Conservation (phyloP, 2,113 vertebrate species). For the Albula glossodonta region DNA sequence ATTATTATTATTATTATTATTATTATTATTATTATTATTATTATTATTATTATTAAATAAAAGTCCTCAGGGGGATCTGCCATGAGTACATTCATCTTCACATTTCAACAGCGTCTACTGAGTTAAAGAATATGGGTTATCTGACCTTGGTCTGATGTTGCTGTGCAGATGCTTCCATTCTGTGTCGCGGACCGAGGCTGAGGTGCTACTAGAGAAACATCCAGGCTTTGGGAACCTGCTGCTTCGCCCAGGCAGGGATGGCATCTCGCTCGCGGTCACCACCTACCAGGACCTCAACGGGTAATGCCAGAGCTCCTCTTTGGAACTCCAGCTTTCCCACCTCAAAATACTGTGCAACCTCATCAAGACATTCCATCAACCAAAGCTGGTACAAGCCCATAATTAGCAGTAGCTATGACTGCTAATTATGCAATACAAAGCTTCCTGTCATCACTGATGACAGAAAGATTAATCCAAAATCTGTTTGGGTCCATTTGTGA, state of each 20-base stretch:
- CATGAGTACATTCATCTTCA: not conserved
- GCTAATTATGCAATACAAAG: too few relatives aligned
- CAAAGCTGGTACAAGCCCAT: not conserved
- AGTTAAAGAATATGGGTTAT: not conserved
- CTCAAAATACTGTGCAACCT: not conserved
- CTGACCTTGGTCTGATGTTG: not conserved
- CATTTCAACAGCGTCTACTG: not conserved
- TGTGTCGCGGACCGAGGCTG: constrained; percentile 71
- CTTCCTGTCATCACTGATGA: too few relatives aligned
- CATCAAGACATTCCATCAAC: not conserved
- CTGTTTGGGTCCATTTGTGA: too few relatives aligned
- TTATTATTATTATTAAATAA: not conserved
- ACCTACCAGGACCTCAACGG: constrained; percentile 66
- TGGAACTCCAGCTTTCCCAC: not conserved
- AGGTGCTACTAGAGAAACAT: constrained; percentile 70
- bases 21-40: too few relatives aligned
- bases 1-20: too few relatives aligned
- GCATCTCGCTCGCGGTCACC: constrained; percentile 64
- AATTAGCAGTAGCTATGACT: too few relatives aligned
- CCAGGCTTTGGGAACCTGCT: constrained; percentile 72
- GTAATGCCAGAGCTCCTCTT: constrained; percentile 50
- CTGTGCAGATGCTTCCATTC: constrained; percentile 69
- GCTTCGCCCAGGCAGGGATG: constrained; percentile 66
- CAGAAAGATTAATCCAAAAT: too few relatives aligned
- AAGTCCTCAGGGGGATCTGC: not conserved